phyloP scores from a whole-genome alignment of 2,888 invertebrate species.

The Pristionchus mayeri region DNA sequence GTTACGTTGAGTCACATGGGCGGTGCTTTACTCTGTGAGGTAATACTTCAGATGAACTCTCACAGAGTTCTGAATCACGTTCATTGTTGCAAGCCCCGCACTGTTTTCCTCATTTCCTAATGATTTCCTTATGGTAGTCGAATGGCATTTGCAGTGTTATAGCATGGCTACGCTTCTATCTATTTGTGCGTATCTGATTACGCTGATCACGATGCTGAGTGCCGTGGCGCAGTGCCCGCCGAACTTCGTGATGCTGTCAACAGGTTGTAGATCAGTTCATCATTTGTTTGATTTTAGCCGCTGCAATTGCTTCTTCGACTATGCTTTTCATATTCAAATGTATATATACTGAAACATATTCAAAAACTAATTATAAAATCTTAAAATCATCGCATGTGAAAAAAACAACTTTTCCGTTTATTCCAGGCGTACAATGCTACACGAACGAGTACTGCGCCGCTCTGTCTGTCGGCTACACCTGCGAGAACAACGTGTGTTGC shows the following conservation, averaged over 20 bases:
- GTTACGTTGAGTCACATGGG: background rate
- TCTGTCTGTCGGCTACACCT: slow-evolving; percentile 2
- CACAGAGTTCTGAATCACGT: background rate
- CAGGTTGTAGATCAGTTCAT: background rate
- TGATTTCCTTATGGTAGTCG: background rate
- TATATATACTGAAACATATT: too few relatives aligned
- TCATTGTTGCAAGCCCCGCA: background rate
- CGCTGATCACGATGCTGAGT: background rate
- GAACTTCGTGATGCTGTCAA: background rate
- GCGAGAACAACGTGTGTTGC: slow-evolving; percentile 35
- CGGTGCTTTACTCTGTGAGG: background rate
- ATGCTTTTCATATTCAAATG: too few relatives aligned
- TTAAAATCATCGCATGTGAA: too few relatives aligned
- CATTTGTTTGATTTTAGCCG: too few relatives aligned
- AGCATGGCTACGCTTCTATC: background rate
- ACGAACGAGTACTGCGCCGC: background rate
- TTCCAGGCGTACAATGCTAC: slow-evolving; percentile 45
- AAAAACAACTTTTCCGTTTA: background rate
- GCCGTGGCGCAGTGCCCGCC: background rate
- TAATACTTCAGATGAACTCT: background rate
- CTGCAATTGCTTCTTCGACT: too few relatives aligned
- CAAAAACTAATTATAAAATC: background rate
- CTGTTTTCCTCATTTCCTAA: background rate
- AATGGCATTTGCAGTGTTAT: background rate
- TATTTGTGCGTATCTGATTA: background rate